Conservation (phyloP, 2,888 invertebrate genomes). For the Malacosoma neustria region DNA sequence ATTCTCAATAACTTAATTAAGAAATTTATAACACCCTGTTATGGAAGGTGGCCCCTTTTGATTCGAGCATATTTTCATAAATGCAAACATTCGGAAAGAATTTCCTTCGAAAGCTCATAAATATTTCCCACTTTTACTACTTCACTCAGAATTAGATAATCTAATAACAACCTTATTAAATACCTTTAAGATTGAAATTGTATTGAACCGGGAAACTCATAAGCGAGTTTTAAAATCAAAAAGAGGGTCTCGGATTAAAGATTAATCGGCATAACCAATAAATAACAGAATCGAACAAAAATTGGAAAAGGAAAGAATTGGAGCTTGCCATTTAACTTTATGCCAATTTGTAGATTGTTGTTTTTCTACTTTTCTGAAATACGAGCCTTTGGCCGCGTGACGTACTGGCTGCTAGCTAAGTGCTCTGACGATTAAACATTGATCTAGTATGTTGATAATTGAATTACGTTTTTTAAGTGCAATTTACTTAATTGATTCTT, state of each 20-base stretch:
- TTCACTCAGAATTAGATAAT: constrained; percentile 17
- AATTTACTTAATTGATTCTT: constrained; percentile 14
- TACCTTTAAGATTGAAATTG: constrained; percentile 21
- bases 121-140: constrained; percentile 70
- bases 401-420: neutral
- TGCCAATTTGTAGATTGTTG: constrained; percentile 67
- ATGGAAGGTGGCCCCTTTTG: constrained; percentile 34
- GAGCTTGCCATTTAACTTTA: constrained; percentile 46
- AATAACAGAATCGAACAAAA: constrained; percentile 61
- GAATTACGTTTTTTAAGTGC: constrained; percentile 23
- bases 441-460: neutral
- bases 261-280: constrained; percentile 68
- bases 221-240: constrained; percentile 64
- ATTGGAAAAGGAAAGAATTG: constrained; percentile 69
- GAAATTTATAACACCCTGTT: constrained; percentile 25
- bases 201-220: constrained; percentile 27
- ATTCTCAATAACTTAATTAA: constrained; percentile 3
- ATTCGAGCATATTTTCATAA: constrained; percentile 73
- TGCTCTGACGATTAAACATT: neutral
- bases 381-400: neutral
- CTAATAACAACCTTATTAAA: neutral
- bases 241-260: constrained; percentile 55
- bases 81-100: constrained; percentile 73
- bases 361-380: constrained; percentile 38
- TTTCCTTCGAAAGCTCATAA: constrained; percentile 73